Evolutionary conservation across 2,888 invertebrate genomes (phyloP), one percentile per base, ranked within the genome.

Genomic region (Scelioninae gen. 2): DNA sequence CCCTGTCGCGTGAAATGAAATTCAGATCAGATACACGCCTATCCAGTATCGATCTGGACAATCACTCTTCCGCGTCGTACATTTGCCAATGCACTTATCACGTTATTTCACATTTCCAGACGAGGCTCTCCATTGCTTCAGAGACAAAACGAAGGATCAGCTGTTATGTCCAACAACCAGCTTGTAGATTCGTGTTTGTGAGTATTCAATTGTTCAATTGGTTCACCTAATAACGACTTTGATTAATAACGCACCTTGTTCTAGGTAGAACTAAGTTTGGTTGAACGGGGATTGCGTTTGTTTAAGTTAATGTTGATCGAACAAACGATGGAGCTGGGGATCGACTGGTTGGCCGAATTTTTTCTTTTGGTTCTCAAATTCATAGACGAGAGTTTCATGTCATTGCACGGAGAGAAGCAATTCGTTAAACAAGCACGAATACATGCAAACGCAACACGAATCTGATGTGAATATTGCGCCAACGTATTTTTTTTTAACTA

Each of bases 151-250:
- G 60, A 76, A 79, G 79, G 79, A 80, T 78, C 80, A 78, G 81
- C 84, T 85, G 86, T 85, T 84, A 90, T 90, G 90, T 89, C 90
- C 85, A 89, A 89, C 88, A 90, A 89, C 87, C 90, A 90, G 87
- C 88, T 90, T 84, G 89, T 90, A 87, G 90, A 90, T 87, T 89
- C 90, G 81, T 90, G 90, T 87, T 87, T 90, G 90, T 90, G 87
- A 90, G 90, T 90, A 41, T 55, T 46, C 1, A 22, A 22, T 22
- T 41, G 1, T 41, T 19, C 2, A 45, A 22, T 22, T 41, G 2
- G 9, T 16, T 41, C 13, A 5, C 16, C n/a, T 3, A 13, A 10
- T 13, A 13, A 37, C 6, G 2, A 13, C 37, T 31, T 31, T 7
- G 9, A 16, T 39, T 39, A 39, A 9, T 39, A 39, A 35, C 16